Evolutionary conservation across 2,113 vertebrate genomes (phyloP).

Genomic region (Trematomus loennbergii): DNA sequence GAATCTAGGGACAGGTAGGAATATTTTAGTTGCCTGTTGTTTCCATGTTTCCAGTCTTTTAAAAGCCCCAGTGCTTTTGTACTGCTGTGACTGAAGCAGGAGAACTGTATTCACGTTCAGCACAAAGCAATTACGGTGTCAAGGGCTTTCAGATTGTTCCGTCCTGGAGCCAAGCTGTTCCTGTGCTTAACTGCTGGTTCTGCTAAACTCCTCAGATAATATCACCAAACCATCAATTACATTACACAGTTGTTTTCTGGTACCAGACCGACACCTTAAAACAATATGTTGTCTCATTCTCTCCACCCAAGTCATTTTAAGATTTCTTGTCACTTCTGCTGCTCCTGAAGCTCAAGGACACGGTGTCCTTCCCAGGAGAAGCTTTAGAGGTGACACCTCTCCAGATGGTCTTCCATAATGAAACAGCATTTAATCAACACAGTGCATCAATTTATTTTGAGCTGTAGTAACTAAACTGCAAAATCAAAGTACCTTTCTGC

Average conservation of each 20-base stretch:
- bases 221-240: slow-evolving; percentile 32
- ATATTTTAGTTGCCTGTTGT: background rate
- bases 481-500: slow-evolving; percentile 9
- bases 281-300: slow-evolving; percentile 1
- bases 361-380: slow-evolving; percentile 9
- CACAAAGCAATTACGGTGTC: slow-evolving; percentile 32
- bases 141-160: slow-evolving; percentile 1
- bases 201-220: slow-evolving; percentile 6
- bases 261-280: background rate
- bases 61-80: background rate
- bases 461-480: background rate
- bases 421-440: slow-evolving; percentile 33
- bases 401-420: slow-evolving; percentile 42
- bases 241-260: slow-evolving; percentile 15
- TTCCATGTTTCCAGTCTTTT: background rate
- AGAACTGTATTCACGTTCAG: background rate
- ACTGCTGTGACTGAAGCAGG: slow-evolving; percentile 1
- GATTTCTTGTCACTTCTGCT: background rate
- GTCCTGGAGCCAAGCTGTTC: slow-evolving; percentile 6
- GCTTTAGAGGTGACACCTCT: background rate
- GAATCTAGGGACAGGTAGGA: background rate
- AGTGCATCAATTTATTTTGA: slow-evolving; percentile 8
- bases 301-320: slow-evolving; percentile 24
- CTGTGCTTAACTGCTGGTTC: background rate
- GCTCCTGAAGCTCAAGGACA: slow-evolving; percentile 11